Conservation (phyloP, 92 coral and sea anemone genomes). For the Nematostella vectensis region DNA sequence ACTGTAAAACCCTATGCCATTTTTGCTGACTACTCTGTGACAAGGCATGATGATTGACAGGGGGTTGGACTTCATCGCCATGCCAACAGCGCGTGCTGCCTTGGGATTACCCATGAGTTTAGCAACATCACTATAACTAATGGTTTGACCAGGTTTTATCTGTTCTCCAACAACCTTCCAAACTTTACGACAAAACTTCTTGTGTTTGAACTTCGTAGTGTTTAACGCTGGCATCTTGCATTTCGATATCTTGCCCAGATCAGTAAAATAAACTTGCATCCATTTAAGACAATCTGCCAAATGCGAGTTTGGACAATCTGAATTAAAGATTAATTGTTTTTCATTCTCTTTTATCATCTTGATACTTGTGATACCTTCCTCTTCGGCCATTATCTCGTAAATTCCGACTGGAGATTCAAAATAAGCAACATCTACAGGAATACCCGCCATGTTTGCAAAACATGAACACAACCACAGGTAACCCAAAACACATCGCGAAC, state of each 20-base stretch:
- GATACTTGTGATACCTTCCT: conserved; percentile 47
- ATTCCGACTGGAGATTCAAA: conserved; percentile 63
- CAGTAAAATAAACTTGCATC: conserved; percentile 66
- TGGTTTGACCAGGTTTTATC: conserved; percentile 66
- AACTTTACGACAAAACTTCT: conserved; percentile 69
- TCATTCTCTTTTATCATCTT: conserved; percentile 16
- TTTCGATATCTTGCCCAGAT: conserved; percentile 28
- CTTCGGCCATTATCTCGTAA: conserved; percentile 55
- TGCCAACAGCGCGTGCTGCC: conserved; percentile 94
- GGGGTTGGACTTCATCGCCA: conserved; percentile 94
- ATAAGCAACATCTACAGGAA: conserved; percentile 5
- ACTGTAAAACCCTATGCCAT: conserved; percentile 80
- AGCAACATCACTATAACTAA: conserved; percentile 90
- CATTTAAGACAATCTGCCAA: conserved; percentile 47
- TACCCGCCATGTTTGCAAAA: too few relatives aligned
- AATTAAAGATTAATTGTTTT: conserved; percentile 4
- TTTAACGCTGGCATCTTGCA: conserved; percentile 56
- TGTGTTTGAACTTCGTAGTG: conserved; percentile 38
- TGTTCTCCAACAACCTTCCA: conserved; percentile 68
- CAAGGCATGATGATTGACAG: conserved; percentile 93
- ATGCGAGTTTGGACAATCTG: conserved; percentile 20
- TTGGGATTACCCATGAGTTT: conserved; percentile 74
- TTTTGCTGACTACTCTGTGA: conserved; percentile 78
- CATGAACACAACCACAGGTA: too few relatives aligned
- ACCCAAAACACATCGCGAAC: too few relatives aligned